Evolutionary conservation across 2,888 invertebrate species (phyloP).

Genomic region (Lymantria dispar): DNA sequence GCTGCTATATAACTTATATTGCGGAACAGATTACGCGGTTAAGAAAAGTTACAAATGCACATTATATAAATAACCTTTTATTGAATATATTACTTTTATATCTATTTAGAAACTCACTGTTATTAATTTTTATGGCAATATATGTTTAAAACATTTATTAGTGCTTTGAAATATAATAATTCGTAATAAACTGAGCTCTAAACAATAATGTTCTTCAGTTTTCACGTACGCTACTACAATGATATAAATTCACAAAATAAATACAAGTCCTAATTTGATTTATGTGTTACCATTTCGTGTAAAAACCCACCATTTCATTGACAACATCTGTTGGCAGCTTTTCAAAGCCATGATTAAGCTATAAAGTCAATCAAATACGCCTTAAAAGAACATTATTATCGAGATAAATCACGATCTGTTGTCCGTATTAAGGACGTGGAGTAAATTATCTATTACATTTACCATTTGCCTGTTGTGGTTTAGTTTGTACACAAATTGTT

Average conservation of each 20-base stretch:
- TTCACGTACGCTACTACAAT: not conserved
- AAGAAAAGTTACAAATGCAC: not conserved
- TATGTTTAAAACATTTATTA: no score
- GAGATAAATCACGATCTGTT: constrained; percentile 31
- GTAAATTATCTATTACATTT: not conserved
- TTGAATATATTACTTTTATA: no score
- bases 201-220: not conserved
- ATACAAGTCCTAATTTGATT: constrained; percentile 10
- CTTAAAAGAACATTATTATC: constrained; percentile 34
- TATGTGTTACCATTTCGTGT: constrained; percentile 17
- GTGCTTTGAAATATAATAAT: no score
- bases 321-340: constrained; percentile 23
- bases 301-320: constrained; percentile 18
- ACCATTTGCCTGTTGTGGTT: not conserved
- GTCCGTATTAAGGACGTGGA: not conserved
- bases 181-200: no score
- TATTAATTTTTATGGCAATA: no score
- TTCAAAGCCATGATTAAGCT: constrained; percentile 33
- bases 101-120: no score
- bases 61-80: no score
- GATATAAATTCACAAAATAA: not conserved
- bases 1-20: constrained; percentile 21
- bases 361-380: constrained; percentile 35
- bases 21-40: constrained; percentile 13
- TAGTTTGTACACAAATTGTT: not conserved